phyloP scores from a whole-genome alignment of 2,888 invertebrate species.

The Limnephilus marmoratus region DNA sequence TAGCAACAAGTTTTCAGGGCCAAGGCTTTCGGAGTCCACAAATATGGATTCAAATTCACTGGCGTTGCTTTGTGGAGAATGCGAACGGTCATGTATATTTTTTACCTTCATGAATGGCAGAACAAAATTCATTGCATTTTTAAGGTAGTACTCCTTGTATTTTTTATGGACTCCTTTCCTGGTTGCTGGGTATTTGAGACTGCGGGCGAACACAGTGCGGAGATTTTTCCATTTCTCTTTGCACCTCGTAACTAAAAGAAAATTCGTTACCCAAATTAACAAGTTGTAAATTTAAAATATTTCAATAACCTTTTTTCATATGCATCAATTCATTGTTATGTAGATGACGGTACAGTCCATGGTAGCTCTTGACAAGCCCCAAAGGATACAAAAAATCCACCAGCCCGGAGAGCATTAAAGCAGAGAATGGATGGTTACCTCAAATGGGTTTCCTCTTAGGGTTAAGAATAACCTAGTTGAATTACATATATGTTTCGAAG shows the following conservation, averaged over 20 bases:
- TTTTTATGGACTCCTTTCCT: not conserved
- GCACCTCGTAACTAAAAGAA: conserved; percentile 15
- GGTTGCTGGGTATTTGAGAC: not conserved
- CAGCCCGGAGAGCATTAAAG: too few species aligned
- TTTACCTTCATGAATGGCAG: conserved; percentile 36
- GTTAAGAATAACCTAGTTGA: too few species aligned
- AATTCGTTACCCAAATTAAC: too few species aligned
- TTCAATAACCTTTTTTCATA: too few species aligned
- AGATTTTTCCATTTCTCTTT: conserved; percentile 47
- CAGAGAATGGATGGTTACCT: too few species aligned
- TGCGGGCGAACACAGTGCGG: conserved; percentile 15
- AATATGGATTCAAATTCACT: not conserved
- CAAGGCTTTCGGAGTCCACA: not conserved
- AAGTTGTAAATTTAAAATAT: too few species aligned
- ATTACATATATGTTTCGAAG: too few species aligned
- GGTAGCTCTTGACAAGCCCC: too few species aligned
- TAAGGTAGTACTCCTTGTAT: conserved; percentile 35
- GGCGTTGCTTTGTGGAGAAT: not conserved
- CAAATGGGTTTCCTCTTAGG: too few species aligned
- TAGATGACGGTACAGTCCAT: too few species aligned
- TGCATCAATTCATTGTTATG: too few species aligned
- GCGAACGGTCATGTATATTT: not conserved
- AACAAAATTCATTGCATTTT: conserved; percentile 35
- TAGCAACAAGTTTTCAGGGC: not conserved
- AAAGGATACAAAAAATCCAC: too few species aligned